Conservation (phyloP, 2,113 vertebrate genomes). For the Rhodinocichla rosea region DNA sequence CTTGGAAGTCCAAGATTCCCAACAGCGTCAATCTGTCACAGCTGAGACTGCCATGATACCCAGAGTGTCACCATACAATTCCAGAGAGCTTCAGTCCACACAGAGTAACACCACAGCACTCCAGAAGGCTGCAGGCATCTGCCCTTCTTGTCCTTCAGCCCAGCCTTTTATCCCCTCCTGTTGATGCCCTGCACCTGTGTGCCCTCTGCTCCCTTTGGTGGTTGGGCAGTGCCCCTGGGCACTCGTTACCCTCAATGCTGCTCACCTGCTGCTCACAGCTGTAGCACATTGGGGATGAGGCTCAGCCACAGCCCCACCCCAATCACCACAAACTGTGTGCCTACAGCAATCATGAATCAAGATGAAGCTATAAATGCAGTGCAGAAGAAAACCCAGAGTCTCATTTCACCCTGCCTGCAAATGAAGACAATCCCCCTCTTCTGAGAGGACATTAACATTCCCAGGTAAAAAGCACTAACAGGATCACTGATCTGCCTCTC, state of each 20-base stretch:
- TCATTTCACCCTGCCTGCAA: background rate
- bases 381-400: background rate
- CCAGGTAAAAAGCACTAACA: background rate
- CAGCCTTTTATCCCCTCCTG: background rate
- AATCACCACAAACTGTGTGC: background rate
- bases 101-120: background rate
- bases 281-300: background rate
- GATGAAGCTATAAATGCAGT: background rate
- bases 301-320: background rate
- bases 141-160: background rate
- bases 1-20: background rate
- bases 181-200: background rate
- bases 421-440: background rate
- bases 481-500: background rate
- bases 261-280: background rate
- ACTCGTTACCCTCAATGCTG: too few relatives aligned
- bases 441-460: background rate
- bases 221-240: background rate
- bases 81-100: background rate
- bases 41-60: rapidly evolving
- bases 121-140: background rate
- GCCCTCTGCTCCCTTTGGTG: background rate
- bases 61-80: background rate
- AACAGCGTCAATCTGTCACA: background rate
- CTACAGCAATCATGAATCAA: background rate